Percentiles rank a stretch among this genome's conserved stretches.
These are phyloP conservation scores for Nicator chloris DNA, from an alignment of 2,113 vertebrate species.

Conservation along the genomic window DNA sequence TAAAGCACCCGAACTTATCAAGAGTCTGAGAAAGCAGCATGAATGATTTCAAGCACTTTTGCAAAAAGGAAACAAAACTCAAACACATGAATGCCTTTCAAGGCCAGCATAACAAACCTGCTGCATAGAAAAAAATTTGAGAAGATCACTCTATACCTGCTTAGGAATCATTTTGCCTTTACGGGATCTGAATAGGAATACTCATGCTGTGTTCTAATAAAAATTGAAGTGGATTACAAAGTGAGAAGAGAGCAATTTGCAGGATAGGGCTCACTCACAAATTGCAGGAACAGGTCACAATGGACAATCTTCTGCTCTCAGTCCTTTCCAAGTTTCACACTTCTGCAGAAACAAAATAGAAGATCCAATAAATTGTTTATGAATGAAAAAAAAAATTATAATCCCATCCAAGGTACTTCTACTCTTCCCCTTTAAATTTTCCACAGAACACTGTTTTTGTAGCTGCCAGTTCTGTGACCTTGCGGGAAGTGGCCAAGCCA, in stretches of 20 bases:
- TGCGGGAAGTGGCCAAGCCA: conserved; percentile 57
- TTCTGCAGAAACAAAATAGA: neutral
- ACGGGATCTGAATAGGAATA: neutral
- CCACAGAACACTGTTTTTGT: neutral
- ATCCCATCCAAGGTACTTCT: neutral
- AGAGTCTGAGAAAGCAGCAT: neutral
- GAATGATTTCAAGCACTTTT: neutral
- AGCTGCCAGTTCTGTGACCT: conserved; percentile 43
- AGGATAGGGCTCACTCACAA: neutral
- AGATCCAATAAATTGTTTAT: neutral
- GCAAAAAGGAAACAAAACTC: neutral
- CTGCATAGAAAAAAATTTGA: neutral
- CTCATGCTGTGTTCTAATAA: neutral
- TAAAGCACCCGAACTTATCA: neutral
- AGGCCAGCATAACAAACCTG: neutral
- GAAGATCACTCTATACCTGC: neutral
- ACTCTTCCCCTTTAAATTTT: conserved; percentile 38
- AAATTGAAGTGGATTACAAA: neutral
- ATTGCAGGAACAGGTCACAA: neutral
- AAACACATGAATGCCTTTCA: neutral
- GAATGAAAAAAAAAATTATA: neutral
- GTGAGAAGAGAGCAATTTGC: neutral
- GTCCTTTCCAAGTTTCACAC: neutral
- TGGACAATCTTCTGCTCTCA: neutral
- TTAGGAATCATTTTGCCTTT: neutral